These are phyloP conservation scores for Ophion ellenae DNA, from an alignment of 2,888 invertebrate species.

Conservation along the genomic window DNA sequence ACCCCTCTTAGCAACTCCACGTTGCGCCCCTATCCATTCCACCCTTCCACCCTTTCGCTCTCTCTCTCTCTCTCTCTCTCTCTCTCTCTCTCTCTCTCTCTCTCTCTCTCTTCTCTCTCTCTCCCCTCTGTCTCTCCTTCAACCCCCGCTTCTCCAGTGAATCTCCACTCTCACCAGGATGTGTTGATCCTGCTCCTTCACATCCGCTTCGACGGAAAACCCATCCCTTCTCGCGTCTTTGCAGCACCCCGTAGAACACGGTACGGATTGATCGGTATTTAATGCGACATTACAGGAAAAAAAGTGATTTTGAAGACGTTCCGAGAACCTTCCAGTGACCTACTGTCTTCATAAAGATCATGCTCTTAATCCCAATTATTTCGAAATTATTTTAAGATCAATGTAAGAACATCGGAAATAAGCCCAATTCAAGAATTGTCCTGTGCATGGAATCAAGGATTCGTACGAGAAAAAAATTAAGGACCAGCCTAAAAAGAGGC, in stretches of 20 bases:
- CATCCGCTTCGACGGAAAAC: slow-evolving; percentile 44
- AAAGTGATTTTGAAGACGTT: not conserved
- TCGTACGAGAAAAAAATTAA: not conserved
- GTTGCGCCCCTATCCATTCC: slow-evolving; percentile 45
- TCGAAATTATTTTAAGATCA: not conserved
- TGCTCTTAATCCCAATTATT: not conserved
- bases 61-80: no score
- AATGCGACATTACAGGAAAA: slow-evolving; percentile 25
- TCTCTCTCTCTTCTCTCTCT: not conserved
- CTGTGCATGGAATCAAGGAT: not conserved
- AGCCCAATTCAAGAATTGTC: not conserved
- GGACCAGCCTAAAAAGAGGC: not conserved
- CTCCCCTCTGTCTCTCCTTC: slow-evolving; percentile 1
- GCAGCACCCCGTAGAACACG: slow-evolving; percentile 63
- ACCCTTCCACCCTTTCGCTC: no score
- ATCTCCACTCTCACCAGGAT: slow-evolving; percentile 58
- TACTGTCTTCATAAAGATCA: not conserved
- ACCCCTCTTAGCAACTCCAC: slow-evolving; percentile 69
- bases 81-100: no score
- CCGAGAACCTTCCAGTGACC: not conserved
- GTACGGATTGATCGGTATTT: slow-evolving; percentile 39
- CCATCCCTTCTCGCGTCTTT: slow-evolving; percentile 64
- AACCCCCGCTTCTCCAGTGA: slow-evolving; percentile 39
- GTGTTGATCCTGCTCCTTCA: slow-evolving; percentile 57
- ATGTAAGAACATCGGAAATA: not conserved